These are phyloP conservation scores for Byasa hedistus DNA, from an alignment of 2,888 invertebrate genomes.

Conservation along the genomic window DNA sequence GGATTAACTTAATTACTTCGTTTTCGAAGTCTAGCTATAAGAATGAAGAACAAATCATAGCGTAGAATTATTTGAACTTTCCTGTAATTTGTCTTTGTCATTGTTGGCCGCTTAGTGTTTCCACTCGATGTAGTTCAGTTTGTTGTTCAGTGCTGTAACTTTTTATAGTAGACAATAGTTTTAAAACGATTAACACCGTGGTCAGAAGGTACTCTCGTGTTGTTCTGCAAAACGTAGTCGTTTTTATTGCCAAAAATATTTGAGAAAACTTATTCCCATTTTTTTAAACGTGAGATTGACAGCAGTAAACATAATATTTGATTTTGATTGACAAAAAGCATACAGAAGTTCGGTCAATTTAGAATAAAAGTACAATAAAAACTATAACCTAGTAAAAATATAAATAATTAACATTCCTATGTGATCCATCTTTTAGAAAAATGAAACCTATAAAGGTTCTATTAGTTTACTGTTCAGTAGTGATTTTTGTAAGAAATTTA, in stretches of 20 bases:
- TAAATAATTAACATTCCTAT: background rate
- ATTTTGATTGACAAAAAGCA: too few relatives aligned
- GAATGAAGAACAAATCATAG: constrained; percentile 5
- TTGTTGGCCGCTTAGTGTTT: constrained; percentile 4
- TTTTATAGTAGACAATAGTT: background rate
- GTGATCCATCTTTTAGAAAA: background rate
- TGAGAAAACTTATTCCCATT: too few relatives aligned
- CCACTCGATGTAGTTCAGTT: constrained; percentile 1
- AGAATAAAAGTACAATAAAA: too few relatives aligned
- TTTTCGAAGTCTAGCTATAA: constrained; percentile 4
- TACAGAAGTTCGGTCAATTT: too few relatives aligned
- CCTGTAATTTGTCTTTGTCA: constrained; percentile 19
- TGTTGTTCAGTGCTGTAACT: constrained; percentile 1
- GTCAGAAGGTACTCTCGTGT: background rate
- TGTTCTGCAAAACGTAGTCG: too few relatives aligned
- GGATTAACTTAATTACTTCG: constrained; percentile 21
- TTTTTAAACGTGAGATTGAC: too few relatives aligned
- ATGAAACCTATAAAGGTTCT: background rate
- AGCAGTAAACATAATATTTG: too few relatives aligned
- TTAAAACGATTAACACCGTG: background rate
- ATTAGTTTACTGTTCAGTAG: background rate
- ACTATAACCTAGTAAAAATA: too few relatives aligned
- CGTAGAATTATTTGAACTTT: constrained; percentile 12
- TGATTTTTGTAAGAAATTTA: background rate
- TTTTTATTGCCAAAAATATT: too few relatives aligned